These are phyloP conservation scores for Ceratina australensis DNA, from an alignment of 1,140 invertebrate species.

Conservation along the genomic window DNA sequence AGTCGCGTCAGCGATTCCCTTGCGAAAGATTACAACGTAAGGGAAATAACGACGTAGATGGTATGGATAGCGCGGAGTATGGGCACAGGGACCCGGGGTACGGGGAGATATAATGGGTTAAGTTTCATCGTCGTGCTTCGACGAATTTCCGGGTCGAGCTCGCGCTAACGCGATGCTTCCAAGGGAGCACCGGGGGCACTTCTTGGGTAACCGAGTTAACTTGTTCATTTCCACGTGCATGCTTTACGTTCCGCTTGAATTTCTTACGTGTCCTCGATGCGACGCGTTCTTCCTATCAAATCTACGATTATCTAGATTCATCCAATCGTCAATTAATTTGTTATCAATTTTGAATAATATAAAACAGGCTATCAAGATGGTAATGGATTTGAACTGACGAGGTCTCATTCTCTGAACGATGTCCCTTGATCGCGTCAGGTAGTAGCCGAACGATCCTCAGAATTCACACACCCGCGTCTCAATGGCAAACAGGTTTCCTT, in stretches of 20 bases:
- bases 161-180: constrained; percentile 57
- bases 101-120: constrained; percentile 64
- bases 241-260: constrained; percentile 61
- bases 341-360: too few relatives aligned
- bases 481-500: constrained; percentile 68
- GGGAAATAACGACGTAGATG: constrained; percentile 63
- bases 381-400: neutral
- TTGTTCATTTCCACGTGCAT: constrained; percentile 64
- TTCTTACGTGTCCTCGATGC: constrained; percentile 51
- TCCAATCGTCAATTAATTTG: neutral
- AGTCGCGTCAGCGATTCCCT: constrained; percentile 51
- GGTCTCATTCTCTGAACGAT: neutral
- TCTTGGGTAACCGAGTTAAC: constrained; percentile 62
- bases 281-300: constrained; percentile 21
- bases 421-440: constrained; percentile 32
- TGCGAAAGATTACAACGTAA: constrained; percentile 60
- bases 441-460: constrained; percentile 33
- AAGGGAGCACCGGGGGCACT: constrained; percentile 57
- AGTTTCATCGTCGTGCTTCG: constrained; percentile 67
- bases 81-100: constrained; percentile 4
- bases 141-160: constrained; percentile 66
- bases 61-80: constrained; percentile 55
- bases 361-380: too few relatives aligned
- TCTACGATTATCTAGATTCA: too few relatives aligned
- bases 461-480: constrained; percentile 45